A percentile compares a stretch with the other conserved stretches of the same genome.
Conservation (phyloP, 2,888 invertebrate species). For the Drosophila koepferae region DNA sequence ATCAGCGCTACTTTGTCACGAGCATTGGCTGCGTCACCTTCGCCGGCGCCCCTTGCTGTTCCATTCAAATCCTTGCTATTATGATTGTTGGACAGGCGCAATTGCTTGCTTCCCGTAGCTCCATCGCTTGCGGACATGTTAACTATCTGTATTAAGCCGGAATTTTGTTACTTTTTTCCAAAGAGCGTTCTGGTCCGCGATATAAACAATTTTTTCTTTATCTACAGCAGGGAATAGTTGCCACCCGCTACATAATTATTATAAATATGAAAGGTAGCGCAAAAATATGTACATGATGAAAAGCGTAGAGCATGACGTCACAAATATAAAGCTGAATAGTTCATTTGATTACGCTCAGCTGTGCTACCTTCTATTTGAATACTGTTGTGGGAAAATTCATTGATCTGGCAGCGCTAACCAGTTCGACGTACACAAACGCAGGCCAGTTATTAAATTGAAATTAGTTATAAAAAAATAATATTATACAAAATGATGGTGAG, state of each 20-base stretch:
- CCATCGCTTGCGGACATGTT: conserved; percentile 66
- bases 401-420: conserved; percentile 40
- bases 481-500: conserved; percentile 55
- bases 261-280: conserved; percentile 20
- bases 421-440: conserved; percentile 39
- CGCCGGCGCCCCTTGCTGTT: conserved; percentile 13
- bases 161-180: conserved; percentile 16
- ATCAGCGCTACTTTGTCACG: conserved; percentile 90
- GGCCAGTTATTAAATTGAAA: conserved; percentile 40
- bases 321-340: not conserved
- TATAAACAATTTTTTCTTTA: conserved; percentile 64
- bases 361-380: not conserved
- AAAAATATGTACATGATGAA: not conserved
- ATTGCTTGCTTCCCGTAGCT: conserved; percentile 58
- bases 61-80: conserved; percentile 59
- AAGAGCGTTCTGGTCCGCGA: conserved; percentile 11
- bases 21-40: conserved; percentile 20
- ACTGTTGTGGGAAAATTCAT: not conserved
- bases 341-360: not conserved
- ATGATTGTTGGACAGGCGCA: conserved; percentile 49
- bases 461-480: conserved; percentile 21
- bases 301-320: conserved; percentile 24
- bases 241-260: conserved; percentile 36
- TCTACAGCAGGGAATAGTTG: conserved; percentile 33
- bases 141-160: conserved; percentile 10